Percentiles rank a stretch among this genome's conserved stretches.
These are phyloP conservation scores for Novumbra hubbsi DNA, from an alignment of 2,797 vertebrate genomes.

Conservation along the genomic window DNA sequence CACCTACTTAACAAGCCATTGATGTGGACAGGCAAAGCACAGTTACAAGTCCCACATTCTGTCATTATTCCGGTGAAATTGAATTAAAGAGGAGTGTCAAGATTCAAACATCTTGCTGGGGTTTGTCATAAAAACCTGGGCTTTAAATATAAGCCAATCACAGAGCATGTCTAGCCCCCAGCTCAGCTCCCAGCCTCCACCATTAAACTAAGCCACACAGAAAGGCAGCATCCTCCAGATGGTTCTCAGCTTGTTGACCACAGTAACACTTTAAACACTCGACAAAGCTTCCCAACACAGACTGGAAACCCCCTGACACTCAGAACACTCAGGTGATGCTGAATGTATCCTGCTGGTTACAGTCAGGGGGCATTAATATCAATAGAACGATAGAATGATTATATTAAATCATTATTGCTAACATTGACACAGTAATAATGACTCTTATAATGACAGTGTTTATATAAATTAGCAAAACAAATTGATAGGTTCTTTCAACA, in stretches of 20 bases:
- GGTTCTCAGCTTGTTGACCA: constrained; percentile 54
- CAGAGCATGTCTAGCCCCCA: constrained; percentile 15
- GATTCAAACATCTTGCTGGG: neutral
- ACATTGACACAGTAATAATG: too few species aligned
- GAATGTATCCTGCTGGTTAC: too few species aligned
- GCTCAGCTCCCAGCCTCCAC: too few species aligned
- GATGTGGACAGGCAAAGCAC: constrained; percentile 6
- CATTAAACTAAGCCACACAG: too few species aligned
- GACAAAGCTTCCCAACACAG: neutral
- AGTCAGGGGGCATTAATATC: too few species aligned
- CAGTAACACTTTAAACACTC: constrained; percentile 42
- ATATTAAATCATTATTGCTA: too few species aligned
- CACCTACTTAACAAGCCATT: constrained; percentile 13
- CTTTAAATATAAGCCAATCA: constrained; percentile 56
- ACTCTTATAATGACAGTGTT: too few species aligned
- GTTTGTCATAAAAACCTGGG: constrained; percentile 53
- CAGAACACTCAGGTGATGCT: constrained; percentile 35
- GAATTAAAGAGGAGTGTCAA: constrained; percentile 51
- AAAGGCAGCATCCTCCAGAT: constrained; percentile 46
- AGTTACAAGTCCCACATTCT: too few species aligned
- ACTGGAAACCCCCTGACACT: constrained; percentile 29
- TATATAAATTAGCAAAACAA: too few species aligned
- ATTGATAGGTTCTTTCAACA: too few species aligned
- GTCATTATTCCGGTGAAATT: constrained; percentile 35
- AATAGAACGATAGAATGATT: too few species aligned